Percentiles rank a stretch among this genome's conserved stretches.
Conservation (phyloP, 2,797 vertebrate species). For the Chelmon rostratus region DNA sequence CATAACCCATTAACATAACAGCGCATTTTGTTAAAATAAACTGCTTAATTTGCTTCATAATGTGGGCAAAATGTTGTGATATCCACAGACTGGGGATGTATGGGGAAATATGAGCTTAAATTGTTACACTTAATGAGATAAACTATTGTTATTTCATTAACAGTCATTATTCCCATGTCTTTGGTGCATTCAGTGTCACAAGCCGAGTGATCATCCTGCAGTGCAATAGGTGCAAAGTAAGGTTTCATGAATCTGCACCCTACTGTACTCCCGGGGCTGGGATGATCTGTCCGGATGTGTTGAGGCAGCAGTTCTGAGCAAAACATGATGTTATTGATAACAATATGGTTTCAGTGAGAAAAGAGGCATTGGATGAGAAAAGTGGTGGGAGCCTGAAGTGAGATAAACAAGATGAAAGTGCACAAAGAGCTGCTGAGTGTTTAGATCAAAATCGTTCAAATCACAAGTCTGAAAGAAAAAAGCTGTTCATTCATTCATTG, state of each 20-base stretch:
- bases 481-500: background rate
- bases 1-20: background rate
- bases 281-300: background rate
- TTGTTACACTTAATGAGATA: background rate
- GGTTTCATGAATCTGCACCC: background rate
- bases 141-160: background rate
- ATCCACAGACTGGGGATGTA: background rate
- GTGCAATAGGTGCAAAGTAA: background rate
- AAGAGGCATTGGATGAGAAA: background rate
- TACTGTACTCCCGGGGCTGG: background rate
- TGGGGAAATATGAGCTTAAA: background rate
- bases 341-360: background rate
- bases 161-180: background rate
- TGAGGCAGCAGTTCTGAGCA: background rate
- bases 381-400: background rate
- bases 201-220: background rate
- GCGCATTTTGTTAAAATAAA: background rate
- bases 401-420: slow-evolving; percentile 6
- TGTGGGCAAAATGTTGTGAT: background rate
- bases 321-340: background rate
- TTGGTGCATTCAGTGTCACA: background rate
- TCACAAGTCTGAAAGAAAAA: background rate
- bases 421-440: background rate
- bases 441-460: slow-evolving; percentile 8
- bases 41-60: background rate